A percentile compares a stretch with the other conserved stretches of the same genome.
Evolutionary conservation across 2,888 invertebrate species (phyloP).

Genomic region (Drosophila mayaguana): DNA sequence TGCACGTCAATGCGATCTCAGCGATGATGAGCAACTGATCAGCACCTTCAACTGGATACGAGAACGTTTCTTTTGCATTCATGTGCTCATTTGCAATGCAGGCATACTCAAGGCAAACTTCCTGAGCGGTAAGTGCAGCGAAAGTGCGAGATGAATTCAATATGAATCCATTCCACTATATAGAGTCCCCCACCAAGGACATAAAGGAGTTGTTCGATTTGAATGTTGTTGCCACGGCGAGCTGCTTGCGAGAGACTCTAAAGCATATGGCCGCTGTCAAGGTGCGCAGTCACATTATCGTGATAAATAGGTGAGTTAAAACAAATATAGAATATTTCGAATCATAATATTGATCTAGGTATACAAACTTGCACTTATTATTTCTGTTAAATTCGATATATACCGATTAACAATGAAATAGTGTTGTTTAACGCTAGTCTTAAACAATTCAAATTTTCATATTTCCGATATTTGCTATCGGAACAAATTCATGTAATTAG

Average conservation of each 20-base stretch:
- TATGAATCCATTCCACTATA: neutral
- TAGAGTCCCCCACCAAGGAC: conserved; percentile 81
- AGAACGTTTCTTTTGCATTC: conserved; percentile 77
- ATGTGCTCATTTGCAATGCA: conserved; percentile 85
- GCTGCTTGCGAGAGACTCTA: conserved; percentile 87
- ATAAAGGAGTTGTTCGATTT: conserved; percentile 83
- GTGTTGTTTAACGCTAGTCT: neutral
- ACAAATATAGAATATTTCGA: neutral
- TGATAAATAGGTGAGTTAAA: conserved; percentile 87
- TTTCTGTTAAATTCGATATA: neutral
- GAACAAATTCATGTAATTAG: neutral
- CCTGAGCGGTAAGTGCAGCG: conserved; percentile 67
- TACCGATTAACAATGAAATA: neutral
- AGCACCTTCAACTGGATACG: conserved; percentile 82
- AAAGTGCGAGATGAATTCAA: too few species aligned
- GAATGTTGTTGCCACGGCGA: conserved; percentile 87
- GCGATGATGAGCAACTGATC: conserved; percentile 77
- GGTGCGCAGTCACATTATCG: conserved; percentile 87
- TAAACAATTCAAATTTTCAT: neutral
- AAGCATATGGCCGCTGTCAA: conserved; percentile 86
- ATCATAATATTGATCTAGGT: neutral
- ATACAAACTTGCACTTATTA: too few species aligned
- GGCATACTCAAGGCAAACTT: conserved; percentile 84
- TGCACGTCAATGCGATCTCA: conserved; percentile 83
- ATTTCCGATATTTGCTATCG: neutral